These are phyloP conservation scores for Seriola rivoliana DNA, from an alignment of 2,113 vertebrate species.

Conservation along the genomic window DNA sequence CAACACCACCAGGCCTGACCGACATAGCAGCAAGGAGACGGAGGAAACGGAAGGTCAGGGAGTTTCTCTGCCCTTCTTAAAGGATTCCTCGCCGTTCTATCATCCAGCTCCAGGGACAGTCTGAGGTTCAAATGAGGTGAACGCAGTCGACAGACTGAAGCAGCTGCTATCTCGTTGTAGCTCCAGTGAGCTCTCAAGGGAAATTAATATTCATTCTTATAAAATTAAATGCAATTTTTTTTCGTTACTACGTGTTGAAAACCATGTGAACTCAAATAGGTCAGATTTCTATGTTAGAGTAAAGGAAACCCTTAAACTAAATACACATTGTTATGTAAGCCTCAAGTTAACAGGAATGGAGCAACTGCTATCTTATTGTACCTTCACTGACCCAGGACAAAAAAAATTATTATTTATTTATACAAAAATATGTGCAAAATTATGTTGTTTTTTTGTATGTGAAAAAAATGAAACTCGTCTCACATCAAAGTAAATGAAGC, in stretches of 20 bases:
- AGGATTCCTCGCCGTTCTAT: constrained; percentile 48
- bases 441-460: no score
- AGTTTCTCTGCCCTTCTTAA: constrained; percentile 68
- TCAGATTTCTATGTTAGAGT: neutral
- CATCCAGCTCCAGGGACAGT: constrained; percentile 28
- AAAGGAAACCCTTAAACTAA: constrained; percentile 20
- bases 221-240: neutral
- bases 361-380: no score
- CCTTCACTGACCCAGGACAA: no score
- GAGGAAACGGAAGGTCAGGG: constrained; percentile 66
- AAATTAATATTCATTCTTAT: constrained; percentile 24
- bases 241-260: neutral
- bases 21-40: constrained; percentile 57
- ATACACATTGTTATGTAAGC: no score
- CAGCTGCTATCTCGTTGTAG: constrained; percentile 21
- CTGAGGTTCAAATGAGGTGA: constrained; percentile 54
- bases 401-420: no score
- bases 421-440: no score
- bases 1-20: constrained; percentile 60
- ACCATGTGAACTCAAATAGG: neutral
- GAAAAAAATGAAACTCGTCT: no score
- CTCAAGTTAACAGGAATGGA: no score
- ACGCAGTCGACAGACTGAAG: constrained; percentile 6
- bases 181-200: neutral
- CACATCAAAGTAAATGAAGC: neutral